These are phyloP conservation scores for Lasioglossum zephyrum DNA, from an alignment of 2,888 invertebrate species.

Conservation along the genomic window DNA sequence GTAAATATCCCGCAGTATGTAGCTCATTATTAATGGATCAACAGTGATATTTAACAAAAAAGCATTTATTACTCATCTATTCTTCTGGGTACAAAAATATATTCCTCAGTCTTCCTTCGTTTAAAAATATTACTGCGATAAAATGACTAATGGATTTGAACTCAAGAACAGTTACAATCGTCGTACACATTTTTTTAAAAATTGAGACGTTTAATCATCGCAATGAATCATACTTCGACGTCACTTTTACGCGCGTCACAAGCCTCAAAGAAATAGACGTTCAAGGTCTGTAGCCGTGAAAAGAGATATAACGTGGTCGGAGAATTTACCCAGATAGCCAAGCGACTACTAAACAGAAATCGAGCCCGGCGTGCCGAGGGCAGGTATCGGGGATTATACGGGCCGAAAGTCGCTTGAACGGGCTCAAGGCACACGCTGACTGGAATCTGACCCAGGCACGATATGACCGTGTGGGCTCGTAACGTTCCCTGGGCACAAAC, in stretches of 20 bases:
- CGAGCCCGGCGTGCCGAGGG: too few relatives aligned
- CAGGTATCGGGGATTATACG: too few relatives aligned
- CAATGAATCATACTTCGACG: neutral
- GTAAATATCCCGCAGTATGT: neutral
- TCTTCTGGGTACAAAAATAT: slow-evolving; percentile 1
- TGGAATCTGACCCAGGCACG: too few relatives aligned
- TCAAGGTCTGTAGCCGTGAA: neutral
- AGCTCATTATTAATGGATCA: neutral
- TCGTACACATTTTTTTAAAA: slow-evolving; percentile 7
- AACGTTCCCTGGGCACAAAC: too few relatives aligned
- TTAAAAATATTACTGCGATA: neutral
- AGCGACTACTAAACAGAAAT: too few relatives aligned
- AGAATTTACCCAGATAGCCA: neutral
- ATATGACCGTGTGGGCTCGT: too few relatives aligned
- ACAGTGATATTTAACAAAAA: neutral
- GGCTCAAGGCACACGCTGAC: too few relatives aligned
- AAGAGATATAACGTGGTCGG: neutral
- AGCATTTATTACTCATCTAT: neutral
- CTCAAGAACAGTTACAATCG: neutral
- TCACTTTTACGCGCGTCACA: neutral
- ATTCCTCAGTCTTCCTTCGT: neutral
- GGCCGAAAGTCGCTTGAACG: too few relatives aligned
- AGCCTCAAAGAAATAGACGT: neutral
- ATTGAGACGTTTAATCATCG: slow-evolving; percentile 5
- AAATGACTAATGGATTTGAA: neutral